phyloP scores from a whole-genome alignment of 2,888 invertebrate species.

The Sinohyriopsis cumingii region DNA sequence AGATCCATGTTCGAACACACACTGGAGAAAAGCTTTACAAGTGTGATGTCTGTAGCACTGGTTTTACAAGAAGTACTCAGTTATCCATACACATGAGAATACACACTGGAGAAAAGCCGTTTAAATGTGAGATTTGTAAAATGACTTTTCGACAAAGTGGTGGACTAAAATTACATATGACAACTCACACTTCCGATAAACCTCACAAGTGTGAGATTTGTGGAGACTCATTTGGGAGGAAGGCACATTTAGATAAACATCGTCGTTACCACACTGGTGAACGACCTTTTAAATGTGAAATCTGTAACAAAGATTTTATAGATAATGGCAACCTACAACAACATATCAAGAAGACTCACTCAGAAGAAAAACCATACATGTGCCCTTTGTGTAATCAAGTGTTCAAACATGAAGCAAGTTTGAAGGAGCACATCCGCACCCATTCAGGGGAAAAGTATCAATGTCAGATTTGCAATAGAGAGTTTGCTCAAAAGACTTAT shows the following conservation, averaged over 20 bases:
- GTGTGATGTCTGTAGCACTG: conserved; percentile 1
- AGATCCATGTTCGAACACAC: conserved; percentile 4
- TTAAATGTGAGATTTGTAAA: conserved; percentile 1
- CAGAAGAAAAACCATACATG: not conserved
- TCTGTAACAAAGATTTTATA: conserved; percentile 2
- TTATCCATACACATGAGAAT: conserved; percentile 1
- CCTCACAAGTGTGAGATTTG: conserved; percentile 8
- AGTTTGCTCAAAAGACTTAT: too few relatives aligned
- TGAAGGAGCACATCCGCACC: too few relatives aligned
- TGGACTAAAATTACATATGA: conserved; percentile 2
- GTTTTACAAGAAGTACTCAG: conserved; percentile 2
- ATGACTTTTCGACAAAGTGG: conserved; percentile 4
- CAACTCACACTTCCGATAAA: conserved; percentile 6
- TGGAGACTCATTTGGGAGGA: conserved; percentile 2
- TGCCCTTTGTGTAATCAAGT: too few relatives aligned
- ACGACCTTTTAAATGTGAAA: conserved; percentile 1
- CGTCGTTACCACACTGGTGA: conserved; percentile 4
- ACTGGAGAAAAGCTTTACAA: conserved; percentile 4
- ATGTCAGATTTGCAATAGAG: too few relatives aligned
- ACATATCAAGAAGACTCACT: conserved; percentile 1
- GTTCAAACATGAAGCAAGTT: too few relatives aligned
- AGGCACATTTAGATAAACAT: conserved; percentile 5
- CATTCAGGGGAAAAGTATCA: too few relatives aligned
- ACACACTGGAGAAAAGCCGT: conserved; percentile 5
- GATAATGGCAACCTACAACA: not conserved